Evolutionary conservation across 2,888 invertebrate species (phyloP).

Genomic region (Saturnia japonica): DNA sequence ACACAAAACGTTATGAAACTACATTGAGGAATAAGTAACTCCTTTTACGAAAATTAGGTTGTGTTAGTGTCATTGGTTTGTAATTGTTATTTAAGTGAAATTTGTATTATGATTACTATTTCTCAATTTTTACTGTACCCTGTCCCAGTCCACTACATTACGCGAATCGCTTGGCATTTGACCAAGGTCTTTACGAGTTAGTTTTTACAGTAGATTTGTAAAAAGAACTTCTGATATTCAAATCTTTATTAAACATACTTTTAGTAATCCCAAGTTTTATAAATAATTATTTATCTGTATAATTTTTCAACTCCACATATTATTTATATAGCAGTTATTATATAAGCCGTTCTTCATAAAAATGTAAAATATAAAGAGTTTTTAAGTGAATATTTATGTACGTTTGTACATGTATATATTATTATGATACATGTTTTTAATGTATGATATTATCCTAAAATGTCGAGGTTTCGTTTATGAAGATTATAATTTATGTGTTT

Average conservation of each 20-base stretch:
- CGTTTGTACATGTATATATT: background rate
- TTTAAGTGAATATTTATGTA: background rate
- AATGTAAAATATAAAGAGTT: background rate
- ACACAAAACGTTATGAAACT: conserved; percentile 47
- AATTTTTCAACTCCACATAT: background rate
- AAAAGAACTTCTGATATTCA: background rate
- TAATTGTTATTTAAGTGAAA: conserved; percentile 1
- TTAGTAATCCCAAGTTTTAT: background rate
- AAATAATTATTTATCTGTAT: background rate
- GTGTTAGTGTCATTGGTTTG: conserved; percentile 32
- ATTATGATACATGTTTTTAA: too few species aligned
- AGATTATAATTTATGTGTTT: background rate
- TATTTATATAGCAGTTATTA: background rate
- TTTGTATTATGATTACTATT: conserved; percentile 6
- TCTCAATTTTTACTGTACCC: conserved; percentile 13
- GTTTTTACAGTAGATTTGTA: conserved; percentile 15
- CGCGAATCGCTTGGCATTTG: conserved; percentile 20
- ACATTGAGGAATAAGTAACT: conserved; percentile 37
- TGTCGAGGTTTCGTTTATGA: background rate
- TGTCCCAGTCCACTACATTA: conserved; percentile 7
- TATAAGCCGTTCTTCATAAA: background rate
- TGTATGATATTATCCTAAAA: background rate
- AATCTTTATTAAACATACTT: background rate
- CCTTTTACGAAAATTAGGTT: conserved; percentile 32
- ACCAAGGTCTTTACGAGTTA: conserved; percentile 19